These are phyloP conservation scores for Tetramorium bicarinatum DNA, from an alignment of 2,888 invertebrate species.

Conservation along the genomic window DNA sequence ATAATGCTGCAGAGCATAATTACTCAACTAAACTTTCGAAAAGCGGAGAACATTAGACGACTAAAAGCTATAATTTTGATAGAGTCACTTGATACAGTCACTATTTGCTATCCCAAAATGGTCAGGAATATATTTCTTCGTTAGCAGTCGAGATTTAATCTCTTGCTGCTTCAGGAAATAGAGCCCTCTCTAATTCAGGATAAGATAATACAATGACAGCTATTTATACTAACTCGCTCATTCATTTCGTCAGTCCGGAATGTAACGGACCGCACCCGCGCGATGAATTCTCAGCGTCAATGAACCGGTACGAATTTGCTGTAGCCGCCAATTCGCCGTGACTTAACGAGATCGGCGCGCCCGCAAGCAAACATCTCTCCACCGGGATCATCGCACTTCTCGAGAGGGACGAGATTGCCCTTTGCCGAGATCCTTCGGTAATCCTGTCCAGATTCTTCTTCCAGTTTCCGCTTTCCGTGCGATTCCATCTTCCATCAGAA, in stretches of 20 bases:
- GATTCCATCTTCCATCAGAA: conserved; percentile 67
- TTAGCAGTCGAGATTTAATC: neutral
- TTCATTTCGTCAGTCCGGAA: conserved; percentile 21
- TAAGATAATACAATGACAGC: conserved; percentile 20
- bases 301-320: conserved; percentile 57
- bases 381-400: conserved; percentile 35
- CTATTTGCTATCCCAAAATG: neutral
- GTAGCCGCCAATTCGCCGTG: conserved; percentile 49
- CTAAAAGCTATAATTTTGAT: neutral
- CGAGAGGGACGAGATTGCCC: conserved; percentile 27
- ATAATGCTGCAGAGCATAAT: neutral
- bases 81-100: neutral
- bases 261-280: conserved; percentile 39
- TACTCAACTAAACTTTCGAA: conserved; percentile 1
- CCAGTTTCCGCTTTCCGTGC: neutral
- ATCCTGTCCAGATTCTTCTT: conserved; percentile 49
- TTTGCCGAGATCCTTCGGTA: conserved; percentile 32
- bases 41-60: neutral
- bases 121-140: neutral
- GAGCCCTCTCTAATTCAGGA: neutral
- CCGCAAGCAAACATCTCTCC: conserved; percentile 74
- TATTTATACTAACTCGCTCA: conserved; percentile 17
- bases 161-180: neutral
- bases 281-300: conserved; percentile 36
- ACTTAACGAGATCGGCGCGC: conserved; percentile 74